phyloP scores from a whole-genome alignment of 30 jellyfish, hydroid and myxozoan genomes.

The Rhopilema esculentum region DNA sequence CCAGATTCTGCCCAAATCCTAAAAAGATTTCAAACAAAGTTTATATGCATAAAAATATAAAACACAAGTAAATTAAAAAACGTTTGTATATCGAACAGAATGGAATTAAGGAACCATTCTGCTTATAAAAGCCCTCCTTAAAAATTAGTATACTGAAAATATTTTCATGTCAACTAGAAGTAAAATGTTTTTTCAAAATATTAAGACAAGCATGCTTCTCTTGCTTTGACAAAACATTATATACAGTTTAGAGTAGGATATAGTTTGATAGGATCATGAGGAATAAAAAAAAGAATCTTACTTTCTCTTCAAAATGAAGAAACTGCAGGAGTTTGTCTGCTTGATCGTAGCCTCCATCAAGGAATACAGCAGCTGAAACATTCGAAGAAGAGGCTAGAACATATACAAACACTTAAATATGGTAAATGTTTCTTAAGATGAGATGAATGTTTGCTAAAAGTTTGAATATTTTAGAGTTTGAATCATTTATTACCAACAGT shows the following conservation, averaged over 20 bases:
- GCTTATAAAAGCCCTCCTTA: too few relatives aligned
- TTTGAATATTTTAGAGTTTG: neutral
- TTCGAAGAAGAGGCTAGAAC: neutral
- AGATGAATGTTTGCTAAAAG: neutral
- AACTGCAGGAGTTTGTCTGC: slow-evolving; percentile 63
- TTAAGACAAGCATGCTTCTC: too few relatives aligned
- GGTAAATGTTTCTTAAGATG: neutral
- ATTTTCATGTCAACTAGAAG: too few relatives aligned
- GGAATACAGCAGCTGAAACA: slow-evolving; percentile 84
- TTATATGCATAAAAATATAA: neutral
- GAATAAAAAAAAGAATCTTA: slow-evolving; percentile 13
- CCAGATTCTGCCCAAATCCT: slow-evolving; percentile 59
- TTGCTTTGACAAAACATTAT: too few relatives aligned
- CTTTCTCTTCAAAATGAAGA: slow-evolving; percentile 73
- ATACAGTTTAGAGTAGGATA: too few relatives aligned
- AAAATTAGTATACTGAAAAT: too few relatives aligned
- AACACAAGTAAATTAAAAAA: too few relatives aligned
- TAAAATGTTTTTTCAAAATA: too few relatives aligned
- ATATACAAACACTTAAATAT: neutral
- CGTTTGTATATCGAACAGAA: too few relatives aligned
- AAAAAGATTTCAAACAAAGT: neutral
- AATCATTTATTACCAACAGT: too few relatives aligned
- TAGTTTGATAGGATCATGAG: neutral
- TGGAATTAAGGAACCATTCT: too few relatives aligned
- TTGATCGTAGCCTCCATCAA: slow-evolving; percentile 82